Evolutionary conservation across 2,888 invertebrate genomes (phyloP), one percentile per base, ranked within the genome.

Genomic region (Drosophila lacicola): DNA sequence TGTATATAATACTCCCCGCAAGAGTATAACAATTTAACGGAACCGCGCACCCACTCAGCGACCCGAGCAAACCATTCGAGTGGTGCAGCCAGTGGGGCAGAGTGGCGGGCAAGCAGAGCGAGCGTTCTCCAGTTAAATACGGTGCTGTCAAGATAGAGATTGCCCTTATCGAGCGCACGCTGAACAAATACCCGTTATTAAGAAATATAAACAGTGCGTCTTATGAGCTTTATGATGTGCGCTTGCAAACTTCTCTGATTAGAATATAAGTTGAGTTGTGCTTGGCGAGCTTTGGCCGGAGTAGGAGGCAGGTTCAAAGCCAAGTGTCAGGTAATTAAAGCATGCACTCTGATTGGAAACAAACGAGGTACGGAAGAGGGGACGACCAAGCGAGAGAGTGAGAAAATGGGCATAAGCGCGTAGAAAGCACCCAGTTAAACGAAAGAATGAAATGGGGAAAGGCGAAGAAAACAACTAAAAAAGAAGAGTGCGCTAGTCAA

Each of bases 161-260:
- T 58, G 58, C 65, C 62, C 70, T 66, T 79, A 77, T 77, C 77
- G 66, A 66, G 64, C 44, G 41, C 51, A 47, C 36, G 47, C 42
- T 62, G 55, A 44, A 62, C 50, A 82, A 82, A 84, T 74, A 82
- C 63, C 71, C 68, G 64, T 74, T 71, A 82, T 70, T 76, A 78
- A 67, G 50, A 73, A 72, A 85, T 51, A 82, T 80, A 82, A 78
- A 82, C 73, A 85, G 80, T 62, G 65, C 45, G 71, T 71, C 72
- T 75, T 75, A 67, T 53, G 56, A 67, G 70, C 72, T 68, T 80
- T 69, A 60, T 60, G 69, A 74, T 46, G 45, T 46, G 42, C 11
- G 46, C 39, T 39, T 63, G 51, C 51, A 39, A 65, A 50, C 37
- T 53, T 19, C 36, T 56, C 49, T 63, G 76, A 75, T 71, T 75